Conservation (phyloP, 2,888 invertebrate species). For the Plusia festucae region DNA sequence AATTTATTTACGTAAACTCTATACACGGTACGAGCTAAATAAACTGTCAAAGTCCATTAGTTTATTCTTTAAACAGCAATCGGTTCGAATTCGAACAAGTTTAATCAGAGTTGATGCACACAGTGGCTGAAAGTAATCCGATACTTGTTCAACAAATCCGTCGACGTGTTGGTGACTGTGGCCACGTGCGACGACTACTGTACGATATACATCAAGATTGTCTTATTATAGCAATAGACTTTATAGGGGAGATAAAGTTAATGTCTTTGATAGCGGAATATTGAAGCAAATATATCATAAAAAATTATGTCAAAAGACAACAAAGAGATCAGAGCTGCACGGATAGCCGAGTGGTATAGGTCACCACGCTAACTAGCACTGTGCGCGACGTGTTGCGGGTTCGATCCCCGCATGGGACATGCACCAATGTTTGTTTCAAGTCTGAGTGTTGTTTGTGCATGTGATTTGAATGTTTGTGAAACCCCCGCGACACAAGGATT, state of each 20-base stretch:
- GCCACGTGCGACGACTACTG: constrained; percentile 63
- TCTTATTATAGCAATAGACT: constrained; percentile 17
- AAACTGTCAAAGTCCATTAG: constrained; percentile 65
- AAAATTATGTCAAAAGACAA: too few species aligned
- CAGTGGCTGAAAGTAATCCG: constrained; percentile 68
- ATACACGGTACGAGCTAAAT: constrained; percentile 56
- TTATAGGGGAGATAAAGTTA: constrained; percentile 27
- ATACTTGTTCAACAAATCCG: constrained; percentile 75
- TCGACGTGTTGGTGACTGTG: constrained; percentile 69
- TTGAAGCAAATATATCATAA: background rate
- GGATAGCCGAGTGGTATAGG: too few species aligned
- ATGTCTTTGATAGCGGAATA: background rate
- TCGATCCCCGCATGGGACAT: too few species aligned
- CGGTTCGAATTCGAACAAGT: constrained; percentile 63
- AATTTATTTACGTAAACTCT: constrained; percentile 41
- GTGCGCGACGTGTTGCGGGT: too few species aligned
- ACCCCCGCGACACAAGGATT: too few species aligned
- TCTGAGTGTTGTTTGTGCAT: too few species aligned
- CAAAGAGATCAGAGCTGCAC: too few species aligned
- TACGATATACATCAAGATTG: constrained; percentile 35
- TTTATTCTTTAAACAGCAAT: constrained; percentile 62
- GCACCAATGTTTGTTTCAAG: too few species aligned
- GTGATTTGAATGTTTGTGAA: too few species aligned
- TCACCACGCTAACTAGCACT: too few species aligned
- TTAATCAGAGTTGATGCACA: constrained; percentile 69